Conservation (phyloP, 2,888 invertebrate species). For the Morpho achilles region DNA sequence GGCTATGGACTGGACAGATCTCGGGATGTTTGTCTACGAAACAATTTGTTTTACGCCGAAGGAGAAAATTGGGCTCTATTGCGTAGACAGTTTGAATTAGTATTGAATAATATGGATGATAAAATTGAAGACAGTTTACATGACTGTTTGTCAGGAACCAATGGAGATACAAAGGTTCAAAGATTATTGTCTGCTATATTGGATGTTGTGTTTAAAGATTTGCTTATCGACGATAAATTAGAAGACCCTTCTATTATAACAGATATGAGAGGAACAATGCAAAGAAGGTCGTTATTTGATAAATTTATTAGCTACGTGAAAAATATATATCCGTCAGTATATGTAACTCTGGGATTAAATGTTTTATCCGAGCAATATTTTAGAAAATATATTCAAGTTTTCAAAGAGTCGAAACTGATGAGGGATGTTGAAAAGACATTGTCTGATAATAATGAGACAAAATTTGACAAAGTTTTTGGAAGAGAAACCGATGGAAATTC, state of each 20-base stretch:
- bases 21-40: constrained; percentile 75
- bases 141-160: constrained; percentile 73
- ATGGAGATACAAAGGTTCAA: constrained; percentile 71
- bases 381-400: constrained; percentile 37
- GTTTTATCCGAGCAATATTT: constrained; percentile 46
- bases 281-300: constrained; percentile 45
- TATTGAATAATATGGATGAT: constrained; percentile 51
- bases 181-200: constrained; percentile 68
- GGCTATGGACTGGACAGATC: constrained; percentile 73
- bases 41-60: constrained; percentile 74
- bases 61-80: constrained; percentile 70
- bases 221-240: constrained; percentile 53
- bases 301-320: constrained; percentile 63
- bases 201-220: constrained; percentile 66
- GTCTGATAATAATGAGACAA: constrained; percentile 42
- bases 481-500: constrained; percentile 33
- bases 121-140: constrained; percentile 59
- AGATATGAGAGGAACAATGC: constrained; percentile 45
- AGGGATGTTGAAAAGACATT: constrained; percentile 45
- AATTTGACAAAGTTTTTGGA: constrained; percentile 39
- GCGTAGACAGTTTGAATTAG: constrained; percentile 54
- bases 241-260: constrained; percentile 45
- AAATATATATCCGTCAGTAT: constrained; percentile 64
- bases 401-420: constrained; percentile 49
- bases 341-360: constrained; percentile 48